These are phyloP conservation scores for Promerops cafer DNA, from an alignment of 2,113 vertebrate species.

Conservation along the genomic window DNA sequence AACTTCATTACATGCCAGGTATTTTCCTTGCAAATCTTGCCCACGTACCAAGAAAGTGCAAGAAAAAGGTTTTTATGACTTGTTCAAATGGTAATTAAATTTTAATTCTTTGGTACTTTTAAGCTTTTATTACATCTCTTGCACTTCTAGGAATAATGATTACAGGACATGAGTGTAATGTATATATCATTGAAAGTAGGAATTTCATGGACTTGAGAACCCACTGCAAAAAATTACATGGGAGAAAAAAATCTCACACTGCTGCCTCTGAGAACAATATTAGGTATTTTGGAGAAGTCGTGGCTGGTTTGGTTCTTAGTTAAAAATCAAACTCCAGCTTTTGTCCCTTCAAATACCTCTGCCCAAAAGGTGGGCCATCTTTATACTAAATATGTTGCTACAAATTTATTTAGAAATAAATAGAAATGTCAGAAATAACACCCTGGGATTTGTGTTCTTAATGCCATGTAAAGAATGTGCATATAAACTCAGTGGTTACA, in stretches of 20 bases:
- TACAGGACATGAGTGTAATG: neutral
- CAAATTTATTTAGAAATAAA: neutral
- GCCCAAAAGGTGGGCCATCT: neutral
- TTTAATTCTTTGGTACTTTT: neutral
- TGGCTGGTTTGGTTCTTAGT: neutral
- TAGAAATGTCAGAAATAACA: neutral
- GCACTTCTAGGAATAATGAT: neutral
- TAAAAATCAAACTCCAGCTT: neutral
- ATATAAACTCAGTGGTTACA: neutral
- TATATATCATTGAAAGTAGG: neutral
- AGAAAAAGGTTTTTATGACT: neutral
- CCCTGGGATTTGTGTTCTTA: neutral
- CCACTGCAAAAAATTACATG: neutral
- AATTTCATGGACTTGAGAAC: neutral
- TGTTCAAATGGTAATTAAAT: neutral
- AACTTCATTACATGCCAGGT: neutral
- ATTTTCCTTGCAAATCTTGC: neutral
- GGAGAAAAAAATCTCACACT: neutral
- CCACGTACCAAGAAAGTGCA: neutral
- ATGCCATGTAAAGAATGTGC: neutral
- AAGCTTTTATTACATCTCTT: neutral
- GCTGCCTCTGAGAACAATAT: neutral
- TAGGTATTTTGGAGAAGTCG: neutral
- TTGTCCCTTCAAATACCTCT: neutral
- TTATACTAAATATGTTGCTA: neutral